Evolutionary conservation across 2,797 vertebrate species (phyloP), one percentile per base, ranked within the genome.

Genomic region (Craterocephalus amniculus): DNA sequence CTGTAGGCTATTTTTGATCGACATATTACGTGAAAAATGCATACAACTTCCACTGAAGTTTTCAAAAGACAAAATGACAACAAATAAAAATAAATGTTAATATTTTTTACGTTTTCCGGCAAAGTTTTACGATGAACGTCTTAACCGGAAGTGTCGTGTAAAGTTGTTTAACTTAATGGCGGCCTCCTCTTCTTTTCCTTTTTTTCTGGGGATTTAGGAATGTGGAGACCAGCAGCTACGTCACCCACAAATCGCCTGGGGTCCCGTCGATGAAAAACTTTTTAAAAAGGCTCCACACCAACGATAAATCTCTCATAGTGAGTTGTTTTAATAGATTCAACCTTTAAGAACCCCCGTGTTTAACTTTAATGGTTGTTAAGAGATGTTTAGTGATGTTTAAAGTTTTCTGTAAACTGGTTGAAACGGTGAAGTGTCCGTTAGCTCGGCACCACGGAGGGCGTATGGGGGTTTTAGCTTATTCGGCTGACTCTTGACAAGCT

Each of bases 171-270:
- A 0, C n/a, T 67, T 86, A 0, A 52, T 5, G 4, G 16, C 9
- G 0, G 11, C 52, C 14, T 58, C 12, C 27, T 48, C 38, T 31
- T 68, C 34, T 38, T 26, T 4, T 11, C 4, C 29, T 48, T 22
- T 22, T 48, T 22, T 48, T 45, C 16, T n/a, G 22, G 72, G 49
- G 86, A 77, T 81, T 91, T 59, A 82, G 89, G 91, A 91, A 91
- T 90, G 88, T 91, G 88, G 89, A 90, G 72, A 32, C 85, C 86
- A 83, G 73, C 76, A 8, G 55, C 85, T 62, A 81, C 87, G 85
- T 88, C 83, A 83, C 88, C 87, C 81, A 51, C 43, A 86, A 80
- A 83, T n/a, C 70, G 24, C 65, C 76, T 2, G 83, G 75, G 86
- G 83, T 67, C 11, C 61, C 63, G 63, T 70, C 62, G 61, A 32